Evolutionary conservation across 1,140 invertebrate species (phyloP).

Genomic region (Teleopsis dalmanni): DNA sequence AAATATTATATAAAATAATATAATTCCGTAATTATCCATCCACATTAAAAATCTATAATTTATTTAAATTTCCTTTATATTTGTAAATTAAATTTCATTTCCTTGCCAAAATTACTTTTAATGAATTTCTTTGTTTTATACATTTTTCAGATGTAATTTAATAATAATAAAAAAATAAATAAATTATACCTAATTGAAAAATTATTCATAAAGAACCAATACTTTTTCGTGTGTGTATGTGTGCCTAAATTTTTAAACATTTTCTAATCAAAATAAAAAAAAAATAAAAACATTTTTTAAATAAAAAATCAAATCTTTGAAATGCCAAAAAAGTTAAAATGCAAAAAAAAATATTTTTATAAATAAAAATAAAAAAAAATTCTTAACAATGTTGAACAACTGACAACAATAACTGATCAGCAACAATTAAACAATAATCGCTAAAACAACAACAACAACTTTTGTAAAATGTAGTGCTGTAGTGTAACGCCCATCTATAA

Average conservation of each 20-base stretch:
- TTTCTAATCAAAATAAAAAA: neutral
- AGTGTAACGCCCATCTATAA: no score
- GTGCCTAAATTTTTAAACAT: neutral
- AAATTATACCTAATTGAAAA: constrained; percentile 2
- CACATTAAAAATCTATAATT: no score
- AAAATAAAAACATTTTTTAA: constrained; percentile 1
- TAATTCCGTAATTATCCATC: neutral
- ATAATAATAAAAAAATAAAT: constrained; percentile 13
- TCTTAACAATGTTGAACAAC: constrained; percentile 1
- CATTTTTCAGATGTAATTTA: constrained; percentile 43
- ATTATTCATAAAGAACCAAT: constrained; percentile 2
- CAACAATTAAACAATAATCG: neutral
- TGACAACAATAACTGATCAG: neutral
- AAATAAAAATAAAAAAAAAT: neutral
- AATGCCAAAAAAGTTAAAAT: neutral
- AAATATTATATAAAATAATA: neutral
- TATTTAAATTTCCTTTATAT: neutral
- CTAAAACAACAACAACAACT: constrained; percentile 2
- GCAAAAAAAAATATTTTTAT: neutral
- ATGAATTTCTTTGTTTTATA: constrained; percentile 13
- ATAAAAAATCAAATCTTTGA: neutral
- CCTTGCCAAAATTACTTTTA: neutral
- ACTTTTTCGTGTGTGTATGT: constrained; percentile 4
- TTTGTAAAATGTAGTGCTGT: neutral
- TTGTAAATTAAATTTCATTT: neutral